phyloP scores from a whole-genome alignment of 2,113 vertebrate genomes.

The Columbina picui region DNA sequence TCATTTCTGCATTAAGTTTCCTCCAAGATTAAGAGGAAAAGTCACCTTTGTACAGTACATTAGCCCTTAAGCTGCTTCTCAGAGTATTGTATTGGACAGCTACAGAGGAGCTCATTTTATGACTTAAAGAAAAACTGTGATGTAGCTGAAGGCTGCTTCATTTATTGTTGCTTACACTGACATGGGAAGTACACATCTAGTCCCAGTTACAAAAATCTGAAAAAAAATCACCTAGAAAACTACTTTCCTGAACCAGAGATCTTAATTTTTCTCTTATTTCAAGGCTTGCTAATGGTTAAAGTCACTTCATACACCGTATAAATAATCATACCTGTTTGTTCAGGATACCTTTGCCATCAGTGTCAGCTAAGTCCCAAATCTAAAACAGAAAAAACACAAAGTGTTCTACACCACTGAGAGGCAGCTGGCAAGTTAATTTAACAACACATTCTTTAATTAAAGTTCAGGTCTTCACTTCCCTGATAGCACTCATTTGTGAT shows the following conservation, averaged over 20 bases:
- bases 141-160: background rate
- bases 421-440: background rate
- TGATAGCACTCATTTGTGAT: background rate
- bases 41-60: background rate
- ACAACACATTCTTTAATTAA: background rate
- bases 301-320: background rate
- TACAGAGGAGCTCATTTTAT: background rate
- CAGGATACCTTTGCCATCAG: conserved; percentile 92
- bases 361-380: conserved; percentile 98
- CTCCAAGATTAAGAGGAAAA: background rate
- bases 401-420: background rate
- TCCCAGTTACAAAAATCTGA: background rate
- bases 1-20: background rate
- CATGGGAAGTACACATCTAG: background rate
- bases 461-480: background rate
- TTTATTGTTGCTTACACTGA: background rate
- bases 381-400: conserved; percentile 60
- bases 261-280: background rate
- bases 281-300: background rate
- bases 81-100: background rate
- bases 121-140: background rate
- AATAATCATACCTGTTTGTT: conserved; percentile 90
- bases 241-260: background rate
- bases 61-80: background rate
- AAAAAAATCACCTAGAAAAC: background rate